A percentile compares a stretch with the other conserved stretches of the same genome.
These are phyloP conservation scores for Anolis carolinensis DNA, from an alignment of 2,113 vertebrate genomes.

Conservation along the genomic window DNA sequence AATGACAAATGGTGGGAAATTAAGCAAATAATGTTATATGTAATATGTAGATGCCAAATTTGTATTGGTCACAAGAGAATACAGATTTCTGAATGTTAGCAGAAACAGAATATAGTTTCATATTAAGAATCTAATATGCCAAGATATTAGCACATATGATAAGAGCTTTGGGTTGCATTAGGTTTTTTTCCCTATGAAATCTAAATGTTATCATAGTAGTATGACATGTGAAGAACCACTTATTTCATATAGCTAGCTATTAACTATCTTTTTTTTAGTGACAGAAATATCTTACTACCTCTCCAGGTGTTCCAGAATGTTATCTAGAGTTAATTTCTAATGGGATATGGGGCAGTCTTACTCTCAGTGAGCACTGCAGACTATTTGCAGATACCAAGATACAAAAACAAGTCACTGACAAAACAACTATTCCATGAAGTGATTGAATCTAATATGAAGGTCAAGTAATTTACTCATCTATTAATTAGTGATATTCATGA, in stretches of 20 bases:
- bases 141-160: conserved; percentile 20
- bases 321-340: conserved; percentile 44
- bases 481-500: neutral
- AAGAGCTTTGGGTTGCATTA: conserved; percentile 21
- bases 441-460: neutral
- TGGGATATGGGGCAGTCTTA: neutral
- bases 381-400: conserved; percentile 2
- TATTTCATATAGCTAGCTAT: conserved; percentile 25
- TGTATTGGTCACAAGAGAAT: neutral
- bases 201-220: conserved; percentile 38
- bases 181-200: conserved; percentile 30
- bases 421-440: neutral
- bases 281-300: conserved; percentile 21
- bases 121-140: neutral
- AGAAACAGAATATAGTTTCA: neutral
- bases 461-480: neutral
- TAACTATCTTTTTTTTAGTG: conserved; percentile 12
- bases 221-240: conserved; percentile 21
- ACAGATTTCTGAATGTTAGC: neutral
- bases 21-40: neutral
- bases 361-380: neutral
- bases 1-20: neutral
- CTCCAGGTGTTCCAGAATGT: conserved; percentile 19
- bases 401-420: neutral
- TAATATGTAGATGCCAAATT: neutral